These are phyloP conservation scores for Eumacrocentrus americanus DNA, from an alignment of 2,888 invertebrate genomes.

Conservation along the genomic window DNA sequence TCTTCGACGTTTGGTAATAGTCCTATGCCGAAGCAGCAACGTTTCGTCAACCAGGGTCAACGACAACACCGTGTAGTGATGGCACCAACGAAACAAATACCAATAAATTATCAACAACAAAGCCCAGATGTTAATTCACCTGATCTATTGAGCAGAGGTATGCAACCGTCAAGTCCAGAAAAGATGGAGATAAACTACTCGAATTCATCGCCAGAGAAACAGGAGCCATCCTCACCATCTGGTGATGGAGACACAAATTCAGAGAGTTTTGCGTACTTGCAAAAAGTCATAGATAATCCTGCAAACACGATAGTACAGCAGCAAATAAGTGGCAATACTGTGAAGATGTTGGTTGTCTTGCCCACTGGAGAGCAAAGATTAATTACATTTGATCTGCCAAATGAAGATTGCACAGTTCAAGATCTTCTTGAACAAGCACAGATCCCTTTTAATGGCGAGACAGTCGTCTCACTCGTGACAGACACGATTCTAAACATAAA, in stretches of 20 bases:
- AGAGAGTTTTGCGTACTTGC: conserved; percentile 50
- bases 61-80: conserved; percentile 10
- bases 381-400: conserved; percentile 81
- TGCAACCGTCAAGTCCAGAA: conserved; percentile 25
- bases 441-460: conserved; percentile 73
- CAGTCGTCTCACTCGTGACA: conserved; percentile 76
- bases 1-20: conserved; percentile 23
- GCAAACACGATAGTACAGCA: conserved; percentile 52
- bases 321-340: conserved; percentile 65
- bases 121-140: conserved; percentile 2
- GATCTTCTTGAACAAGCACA: conserved; percentile 81
- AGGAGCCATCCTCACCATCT: conserved; percentile 31
- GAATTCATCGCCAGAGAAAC: conserved; percentile 28
- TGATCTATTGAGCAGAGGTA: no score
- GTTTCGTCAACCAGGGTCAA: neutral
- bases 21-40: conserved; percentile 14
- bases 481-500: conserved; percentile 78
- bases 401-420: conserved; percentile 81
- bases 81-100: conserved; percentile 1
- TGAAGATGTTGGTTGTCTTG: conserved; percentile 80
- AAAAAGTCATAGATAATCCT: conserved; percentile 55
- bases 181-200: conserved; percentile 32
- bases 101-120: conserved; percentile 18
- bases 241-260: conserved; percentile 35
- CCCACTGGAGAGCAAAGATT: conserved; percentile 80